Conservation (phyloP, 2,113 vertebrate species). For the Ceratotherium simum region DNA sequence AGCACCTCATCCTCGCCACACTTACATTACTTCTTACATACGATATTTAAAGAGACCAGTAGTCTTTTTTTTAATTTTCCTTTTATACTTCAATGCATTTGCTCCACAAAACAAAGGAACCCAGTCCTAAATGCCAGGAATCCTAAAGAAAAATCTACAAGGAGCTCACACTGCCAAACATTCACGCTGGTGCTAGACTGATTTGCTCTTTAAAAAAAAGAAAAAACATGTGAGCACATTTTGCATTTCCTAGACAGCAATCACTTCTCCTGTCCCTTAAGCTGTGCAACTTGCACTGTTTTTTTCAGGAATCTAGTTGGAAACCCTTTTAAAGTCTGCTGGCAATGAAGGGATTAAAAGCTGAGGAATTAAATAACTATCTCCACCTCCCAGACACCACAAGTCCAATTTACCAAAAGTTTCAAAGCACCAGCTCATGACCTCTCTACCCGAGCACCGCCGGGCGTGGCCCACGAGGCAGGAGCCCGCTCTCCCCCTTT, state of each 20-base stretch:
- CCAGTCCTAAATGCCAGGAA: constrained; percentile 23
- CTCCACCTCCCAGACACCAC: constrained; percentile 70
- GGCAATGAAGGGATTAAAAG: constrained; percentile 77
- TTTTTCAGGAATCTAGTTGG: constrained; percentile 51
- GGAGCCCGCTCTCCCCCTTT: not conserved
- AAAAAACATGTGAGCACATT: constrained; percentile 61
- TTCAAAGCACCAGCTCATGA: constrained; percentile 67
- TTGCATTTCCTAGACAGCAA: constrained; percentile 81
- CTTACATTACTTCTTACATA: not conserved
- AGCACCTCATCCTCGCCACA: not conserved
- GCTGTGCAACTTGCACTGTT: constrained; percentile 18
- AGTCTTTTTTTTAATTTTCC: constrained; percentile 12
- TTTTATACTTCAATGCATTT: constrained; percentile 50
- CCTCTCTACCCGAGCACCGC: not conserved
- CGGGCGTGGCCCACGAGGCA: constrained; percentile 28
- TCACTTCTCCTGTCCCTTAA: constrained; percentile 46
- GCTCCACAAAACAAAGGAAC: constrained; percentile 65
- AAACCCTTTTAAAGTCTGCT: constrained; percentile 55
- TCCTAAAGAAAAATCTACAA: constrained; percentile 58
- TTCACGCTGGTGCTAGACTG: constrained; percentile 26
- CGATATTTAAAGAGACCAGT: not conserved
- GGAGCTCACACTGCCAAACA: constrained; percentile 5
- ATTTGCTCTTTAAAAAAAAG: constrained; percentile 57
- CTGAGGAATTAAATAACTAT: constrained; percentile 51
- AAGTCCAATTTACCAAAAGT: constrained; percentile 69